A percentile compares a stretch with the other conserved stretches of the same genome.
Conservation (phyloP, 2,797 vertebrate species). For the Rhynchotus rufescens region DNA sequence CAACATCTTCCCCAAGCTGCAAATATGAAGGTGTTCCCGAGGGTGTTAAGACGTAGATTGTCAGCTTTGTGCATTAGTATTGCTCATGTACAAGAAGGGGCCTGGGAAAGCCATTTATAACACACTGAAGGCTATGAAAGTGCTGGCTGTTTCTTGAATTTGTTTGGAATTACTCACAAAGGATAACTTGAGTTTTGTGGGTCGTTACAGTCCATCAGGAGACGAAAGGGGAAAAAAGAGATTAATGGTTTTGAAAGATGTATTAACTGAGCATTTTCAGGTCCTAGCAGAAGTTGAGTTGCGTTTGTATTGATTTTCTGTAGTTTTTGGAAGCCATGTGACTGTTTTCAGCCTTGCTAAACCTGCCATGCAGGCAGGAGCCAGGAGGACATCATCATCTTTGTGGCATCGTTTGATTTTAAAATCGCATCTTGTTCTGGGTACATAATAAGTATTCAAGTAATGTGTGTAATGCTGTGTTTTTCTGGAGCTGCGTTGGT, state of each 20-base stretch:
- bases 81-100: not conserved
- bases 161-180: not conserved
- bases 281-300: not conserved
- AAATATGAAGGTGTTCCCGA: not conserved
- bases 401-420: not conserved
- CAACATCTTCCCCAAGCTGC: not conserved
- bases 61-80: rapidly evolving
- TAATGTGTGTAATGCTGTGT: rapidly evolving
- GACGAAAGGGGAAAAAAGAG: not conserved
- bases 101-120: not conserved
- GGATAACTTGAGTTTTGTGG: not conserved
- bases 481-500: constrained; percentile 21
- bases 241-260: not conserved
- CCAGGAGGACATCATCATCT: not conserved
- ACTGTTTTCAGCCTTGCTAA: not conserved
- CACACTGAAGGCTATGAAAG: rapidly evolving
- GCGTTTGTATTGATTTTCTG: not conserved
- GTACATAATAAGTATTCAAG: not conserved
- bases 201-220: not conserved
- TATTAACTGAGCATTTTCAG: constrained; percentile 23
- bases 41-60: not conserved
- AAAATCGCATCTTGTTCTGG: not conserved
- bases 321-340: not conserved
- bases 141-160: rapidly evolving
- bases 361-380: not conserved